These are phyloP conservation scores for Notamacropus eugenii DNA, from an alignment of 2,797 vertebrate species.

Conservation along the genomic window DNA sequence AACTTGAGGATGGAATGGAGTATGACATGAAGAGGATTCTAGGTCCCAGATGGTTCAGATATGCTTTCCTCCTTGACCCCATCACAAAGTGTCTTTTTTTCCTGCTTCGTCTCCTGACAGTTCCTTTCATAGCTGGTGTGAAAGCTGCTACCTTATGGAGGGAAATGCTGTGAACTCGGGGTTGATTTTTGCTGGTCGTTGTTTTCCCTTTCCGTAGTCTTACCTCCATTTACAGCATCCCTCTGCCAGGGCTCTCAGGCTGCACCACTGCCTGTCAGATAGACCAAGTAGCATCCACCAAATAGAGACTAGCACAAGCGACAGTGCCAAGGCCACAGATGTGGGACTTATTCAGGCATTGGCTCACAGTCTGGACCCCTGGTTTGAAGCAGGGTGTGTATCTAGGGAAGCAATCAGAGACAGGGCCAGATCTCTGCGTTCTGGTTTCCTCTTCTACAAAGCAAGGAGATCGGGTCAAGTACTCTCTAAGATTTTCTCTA, in stretches of 20 bases:
- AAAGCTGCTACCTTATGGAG: not conserved
- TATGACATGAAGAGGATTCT: not conserved
- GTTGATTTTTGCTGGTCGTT: not conserved
- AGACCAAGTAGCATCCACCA: not conserved
- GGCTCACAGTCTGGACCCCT: not conserved
- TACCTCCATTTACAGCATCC: not conserved
- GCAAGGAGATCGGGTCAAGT: fast-evolving
- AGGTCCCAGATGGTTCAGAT: not conserved
- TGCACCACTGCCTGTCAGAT: not conserved
- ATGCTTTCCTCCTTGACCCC: not conserved
- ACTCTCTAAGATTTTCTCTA: not conserved
- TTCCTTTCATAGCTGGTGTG: not conserved
- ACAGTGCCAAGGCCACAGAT: too few relatives aligned
- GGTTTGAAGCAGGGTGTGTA: not conserved
- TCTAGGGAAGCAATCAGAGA: not conserved
- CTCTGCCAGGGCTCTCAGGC: not conserved
- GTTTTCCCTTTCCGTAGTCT: not conserved
- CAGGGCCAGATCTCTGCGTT: not conserved
- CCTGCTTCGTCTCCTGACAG: not conserved
- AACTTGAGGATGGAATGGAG: not conserved
- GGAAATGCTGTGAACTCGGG: not conserved
- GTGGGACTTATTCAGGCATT: not conserved
- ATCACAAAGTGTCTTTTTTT: not conserved
- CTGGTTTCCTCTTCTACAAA: not conserved
- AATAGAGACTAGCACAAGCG: not conserved